Evolutionary conservation across 2,113 vertebrate genomes (phyloP), one percentile per base, ranked within the genome.

Genomic region (Rhegmatorhina hoffmannsi): DNA sequence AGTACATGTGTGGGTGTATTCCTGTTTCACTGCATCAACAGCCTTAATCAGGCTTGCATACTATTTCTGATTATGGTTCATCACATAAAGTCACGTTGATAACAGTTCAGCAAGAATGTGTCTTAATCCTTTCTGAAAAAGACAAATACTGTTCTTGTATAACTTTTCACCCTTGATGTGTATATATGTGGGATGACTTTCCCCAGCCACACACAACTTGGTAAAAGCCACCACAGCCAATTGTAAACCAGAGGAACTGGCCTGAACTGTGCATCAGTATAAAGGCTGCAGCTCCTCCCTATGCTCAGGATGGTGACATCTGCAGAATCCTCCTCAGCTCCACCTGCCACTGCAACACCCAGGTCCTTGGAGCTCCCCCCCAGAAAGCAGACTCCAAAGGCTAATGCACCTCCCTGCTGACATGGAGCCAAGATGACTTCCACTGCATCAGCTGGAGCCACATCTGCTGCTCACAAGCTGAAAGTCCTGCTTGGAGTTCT

Each of bases 1-100:
- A 97, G 97, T 92, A 97, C 92, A 82, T 67, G 66, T 74, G 93
- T 84, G 92, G 94, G 90, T 75, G 92, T 88, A 68, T 67, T 70
- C 91, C 80, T 72, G 53, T 77, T 91, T 72, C 72, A 76, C 24
- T 79, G 83, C 91, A 94, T 67, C 81, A 91, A 81, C 76, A 77
- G 77, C 77, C 44, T 94, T 94, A 90, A 95, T 96, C 91, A 96
- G 93, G 74, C 78, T 46, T 72, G 90, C 89, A 87, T 17, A 60
- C 80, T 88, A 88, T 84, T 95, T 95, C 94, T 94, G 85, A 96
- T 91, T 91, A 89, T 43, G 62, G 81, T 53, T 91, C 84, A 72
- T 95, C 96, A 96, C 64, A 94, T 82, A 96, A 96, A 96, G 94
- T 90, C 74, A 91, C 15, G 6, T 28, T 75, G 82, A 16, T 49